A percentile compares a stretch with the other conserved stretches of the same genome.
Conservation (phyloP, 2,797 vertebrate species). For the Ciconia nigra region DNA sequence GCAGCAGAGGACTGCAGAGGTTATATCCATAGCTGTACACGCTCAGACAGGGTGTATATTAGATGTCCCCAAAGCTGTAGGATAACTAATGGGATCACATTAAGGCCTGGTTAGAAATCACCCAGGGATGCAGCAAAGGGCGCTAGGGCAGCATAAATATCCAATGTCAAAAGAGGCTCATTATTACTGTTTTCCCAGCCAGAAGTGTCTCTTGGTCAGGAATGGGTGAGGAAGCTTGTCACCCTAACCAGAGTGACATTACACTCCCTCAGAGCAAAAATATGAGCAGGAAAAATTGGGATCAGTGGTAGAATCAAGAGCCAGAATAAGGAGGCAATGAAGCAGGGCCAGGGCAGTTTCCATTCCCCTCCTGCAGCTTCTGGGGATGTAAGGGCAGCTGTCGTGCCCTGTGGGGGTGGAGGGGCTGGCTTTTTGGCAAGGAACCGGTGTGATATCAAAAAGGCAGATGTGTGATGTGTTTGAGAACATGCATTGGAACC, state of each 20-base stretch:
- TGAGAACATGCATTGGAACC: not conserved
- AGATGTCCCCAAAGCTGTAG: conserved; percentile 12
- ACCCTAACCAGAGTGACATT: not conserved
- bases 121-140: not conserved
- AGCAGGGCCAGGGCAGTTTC: not conserved
- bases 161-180: not conserved
- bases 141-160: conserved; percentile 25
- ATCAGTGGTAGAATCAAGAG: not conserved
- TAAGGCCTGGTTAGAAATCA: conserved; percentile 51
- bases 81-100: conserved; percentile 48
- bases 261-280: not conserved
- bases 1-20: not conserved
- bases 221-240: not conserved
- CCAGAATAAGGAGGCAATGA: not conserved
- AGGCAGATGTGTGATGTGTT: not conserved
- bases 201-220: not conserved
- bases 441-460: not conserved
- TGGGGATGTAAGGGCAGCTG: not conserved
- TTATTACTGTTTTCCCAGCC: conserved; percentile 4
- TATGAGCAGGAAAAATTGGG: not conserved
- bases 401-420: not conserved
- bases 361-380: not conserved
- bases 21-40: not conserved
- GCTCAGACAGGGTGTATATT: not conserved
- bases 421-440: not conserved